Percentiles rank a stretch among this genome's conserved stretches.
Conservation (phyloP, 2,113 vertebrate species). For the Lasiurus borealis region DNA sequence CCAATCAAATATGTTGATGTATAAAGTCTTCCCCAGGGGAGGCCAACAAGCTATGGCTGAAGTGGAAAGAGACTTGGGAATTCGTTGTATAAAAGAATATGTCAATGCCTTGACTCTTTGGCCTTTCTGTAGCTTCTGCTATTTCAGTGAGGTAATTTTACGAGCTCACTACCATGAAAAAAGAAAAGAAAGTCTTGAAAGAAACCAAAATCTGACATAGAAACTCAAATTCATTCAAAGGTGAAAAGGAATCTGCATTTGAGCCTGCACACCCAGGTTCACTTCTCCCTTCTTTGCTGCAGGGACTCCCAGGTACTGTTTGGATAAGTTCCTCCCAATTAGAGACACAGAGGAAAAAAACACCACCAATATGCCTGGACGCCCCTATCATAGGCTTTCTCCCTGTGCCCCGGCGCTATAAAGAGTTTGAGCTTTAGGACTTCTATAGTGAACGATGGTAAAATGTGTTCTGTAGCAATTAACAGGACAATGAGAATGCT, state of each 20-base stretch:
- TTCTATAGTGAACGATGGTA: not conserved
- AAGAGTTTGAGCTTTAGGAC: not conserved
- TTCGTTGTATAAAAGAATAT: not conserved
- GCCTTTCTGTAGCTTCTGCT: not conserved
- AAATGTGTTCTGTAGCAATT: not conserved
- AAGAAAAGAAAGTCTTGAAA: not conserved
- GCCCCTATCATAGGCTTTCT: not conserved
- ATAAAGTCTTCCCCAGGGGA: not conserved
- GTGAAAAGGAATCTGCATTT: not conserved
- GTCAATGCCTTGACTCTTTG: not conserved
- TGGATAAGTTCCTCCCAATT: not conserved
- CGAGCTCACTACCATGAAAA: not conserved
- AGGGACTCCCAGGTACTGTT: not conserved
- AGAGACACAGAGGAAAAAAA: not conserved
- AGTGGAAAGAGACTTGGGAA: conserved; percentile 28
- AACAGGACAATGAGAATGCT: not conserved
- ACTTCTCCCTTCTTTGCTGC: not conserved
- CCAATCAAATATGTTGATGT: conserved; percentile 65
- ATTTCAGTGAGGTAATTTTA: not conserved
- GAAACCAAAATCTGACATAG: not conserved
- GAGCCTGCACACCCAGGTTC: not conserved
- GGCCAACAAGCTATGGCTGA: not conserved
- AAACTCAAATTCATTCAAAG: not conserved
- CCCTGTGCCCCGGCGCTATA: not conserved
- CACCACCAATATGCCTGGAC: no score